Base-by-base conservation (phyloP, 2,888 invertebrate genomes). In the Atherix ibis region DNA sequence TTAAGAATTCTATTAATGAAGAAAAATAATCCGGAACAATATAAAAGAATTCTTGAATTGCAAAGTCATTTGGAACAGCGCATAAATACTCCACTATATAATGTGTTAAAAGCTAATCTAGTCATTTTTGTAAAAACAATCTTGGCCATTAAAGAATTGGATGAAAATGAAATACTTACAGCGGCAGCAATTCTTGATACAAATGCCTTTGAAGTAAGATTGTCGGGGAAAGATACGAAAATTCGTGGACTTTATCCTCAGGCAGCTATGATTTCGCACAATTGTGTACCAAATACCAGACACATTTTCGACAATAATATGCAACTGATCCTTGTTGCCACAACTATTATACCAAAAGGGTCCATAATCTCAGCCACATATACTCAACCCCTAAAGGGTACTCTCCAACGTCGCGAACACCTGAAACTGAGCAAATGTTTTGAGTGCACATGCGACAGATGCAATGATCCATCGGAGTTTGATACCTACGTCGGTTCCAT, bases 141-240 rank as follows among this genome's bases (percentile, higher is more conserved):
- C 13, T 56, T 76, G 24, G 53, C 67, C 14, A 45, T 73, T 34
- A 44, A 45, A 2, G 60, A 66, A 2, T 65, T 68, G 46, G 61
- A 65, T 35, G 73, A 73, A 44, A 60, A 65, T 42, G 71, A 70
- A 5, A 71, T 72, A 47, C 50, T 73, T 36, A 70, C 64, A 49
- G 64, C 67, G 36, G 70, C 76, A 10, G 78, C 74, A n/a, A 73
- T 76, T 46, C 65, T 76, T 44, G 79, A 80, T 46, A 76, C 76
- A 2, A 80, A 81, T 47, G 57, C 75, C 1, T 78, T 76, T 48
- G 79, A 80, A 46, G 66, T 80, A 2, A 63, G 74, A 16, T 66
- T 68, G 36, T 43, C 46, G 30, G 22, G 36, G 1, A 46, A 43
- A 14, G 46, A 58, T 4, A 62, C 63, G 19, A 70, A 68, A 44